Percentiles rank a stretch among this genome's conserved stretches.
Evolutionary conservation across 2,113 vertebrate species (phyloP).

Genomic region (Struthidea cinerea): DNA sequence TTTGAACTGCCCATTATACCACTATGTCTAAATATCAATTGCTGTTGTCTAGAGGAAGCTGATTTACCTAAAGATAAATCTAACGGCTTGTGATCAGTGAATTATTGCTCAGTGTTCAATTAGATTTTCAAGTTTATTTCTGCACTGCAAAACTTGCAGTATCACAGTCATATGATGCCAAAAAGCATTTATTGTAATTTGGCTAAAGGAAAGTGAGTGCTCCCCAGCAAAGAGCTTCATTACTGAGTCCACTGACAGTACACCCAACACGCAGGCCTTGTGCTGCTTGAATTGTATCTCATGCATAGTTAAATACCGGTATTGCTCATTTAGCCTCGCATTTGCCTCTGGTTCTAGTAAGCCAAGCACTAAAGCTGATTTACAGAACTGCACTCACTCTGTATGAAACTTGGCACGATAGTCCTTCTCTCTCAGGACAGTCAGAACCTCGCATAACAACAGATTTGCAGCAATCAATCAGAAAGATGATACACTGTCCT

Average conservation of each 20-base stretch:
- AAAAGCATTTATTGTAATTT: conserved; percentile 13
- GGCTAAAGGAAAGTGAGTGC: not conserved
- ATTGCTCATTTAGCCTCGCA: conserved; percentile 22
- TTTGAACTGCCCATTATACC: not conserved
- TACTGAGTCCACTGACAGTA: not conserved
- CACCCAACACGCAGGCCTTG: not conserved
- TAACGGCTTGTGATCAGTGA: not conserved
- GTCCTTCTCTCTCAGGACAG: not conserved
- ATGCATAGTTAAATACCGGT: conserved; percentile 28
- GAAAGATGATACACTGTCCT: not conserved
- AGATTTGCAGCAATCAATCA: not conserved
- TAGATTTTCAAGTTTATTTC: not conserved
- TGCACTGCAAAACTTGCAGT: not conserved
- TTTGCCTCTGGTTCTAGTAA: not conserved
- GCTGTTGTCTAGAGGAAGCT: not conserved
- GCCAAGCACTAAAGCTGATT: not conserved
- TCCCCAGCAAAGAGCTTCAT: not conserved
- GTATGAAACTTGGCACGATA: not conserved
- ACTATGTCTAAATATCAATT: not conserved
- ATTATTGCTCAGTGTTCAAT: not conserved
- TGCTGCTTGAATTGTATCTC: not conserved
- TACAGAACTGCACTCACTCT: not conserved
- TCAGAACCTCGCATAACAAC: not conserved
- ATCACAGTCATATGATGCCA: not conserved
- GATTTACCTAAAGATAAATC: not conserved